These are phyloP conservation scores for Orussus abietinus DNA, from an alignment of 1,140 invertebrate species.

Conservation along the genomic window DNA sequence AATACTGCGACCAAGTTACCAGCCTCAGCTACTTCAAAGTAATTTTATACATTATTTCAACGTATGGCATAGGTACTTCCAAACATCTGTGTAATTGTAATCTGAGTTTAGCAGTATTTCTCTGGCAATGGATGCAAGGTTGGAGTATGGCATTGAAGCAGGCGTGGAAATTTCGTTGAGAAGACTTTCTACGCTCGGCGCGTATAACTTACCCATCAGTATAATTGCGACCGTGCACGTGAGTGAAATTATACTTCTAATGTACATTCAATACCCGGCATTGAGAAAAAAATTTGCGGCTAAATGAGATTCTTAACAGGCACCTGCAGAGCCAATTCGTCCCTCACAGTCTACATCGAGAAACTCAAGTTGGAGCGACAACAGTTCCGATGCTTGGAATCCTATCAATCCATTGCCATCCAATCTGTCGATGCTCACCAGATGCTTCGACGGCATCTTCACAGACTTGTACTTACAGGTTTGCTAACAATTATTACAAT, in stretches of 20 bases:
- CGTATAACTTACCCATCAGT: conserved; percentile 58
- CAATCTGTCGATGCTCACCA: conserved; percentile 61
- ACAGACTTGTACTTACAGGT: conserved; percentile 54
- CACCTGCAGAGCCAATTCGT: conserved; percentile 30
- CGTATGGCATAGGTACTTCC: too few species aligned
- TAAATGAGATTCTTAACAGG: conserved; percentile 6
- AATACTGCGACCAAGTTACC: conserved; percentile 41
- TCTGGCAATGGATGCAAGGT: conserved; percentile 69
- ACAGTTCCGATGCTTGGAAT: conserved; percentile 37
- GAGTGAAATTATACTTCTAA: conserved; percentile 21
- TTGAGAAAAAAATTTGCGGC: too few species aligned
- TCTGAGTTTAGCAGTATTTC: conserved; percentile 58
- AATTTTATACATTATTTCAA: too few species aligned
- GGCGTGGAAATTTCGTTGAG: conserved; percentile 69
- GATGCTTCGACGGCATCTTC: conserved; percentile 69
- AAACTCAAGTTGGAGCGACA: conserved; percentile 30
- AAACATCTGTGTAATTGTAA: too few species aligned
- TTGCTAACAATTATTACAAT: conserved; percentile 3
- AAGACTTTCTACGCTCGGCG: conserved; percentile 61
- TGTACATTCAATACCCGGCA: too few species aligned
- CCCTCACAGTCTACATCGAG: conserved; percentile 24
- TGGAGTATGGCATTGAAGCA: conserved; percentile 72
- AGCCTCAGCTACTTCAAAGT: conserved; percentile 39
- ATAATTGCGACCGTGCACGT: conserved; percentile 53
- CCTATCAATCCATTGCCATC: conserved; percentile 32